Percentiles rank a stretch among this genome's conserved stretches.
phyloP scores from a whole-genome alignment of 2,797 vertebrate genomes.

The Danio albolineatus region DNA sequence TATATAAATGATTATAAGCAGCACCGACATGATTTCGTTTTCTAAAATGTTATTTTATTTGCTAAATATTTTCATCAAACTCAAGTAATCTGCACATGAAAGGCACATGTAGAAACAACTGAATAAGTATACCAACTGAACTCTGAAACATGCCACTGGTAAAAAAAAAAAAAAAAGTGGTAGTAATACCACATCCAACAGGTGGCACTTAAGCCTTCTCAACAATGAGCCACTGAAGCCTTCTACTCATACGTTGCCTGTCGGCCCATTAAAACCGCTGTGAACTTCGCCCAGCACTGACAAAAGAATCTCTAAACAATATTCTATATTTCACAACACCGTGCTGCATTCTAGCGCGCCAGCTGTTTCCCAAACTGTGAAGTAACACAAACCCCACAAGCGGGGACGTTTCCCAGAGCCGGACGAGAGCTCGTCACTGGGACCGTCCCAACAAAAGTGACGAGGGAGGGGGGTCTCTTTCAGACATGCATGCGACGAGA shows the following conservation, averaged over 20 bases:
- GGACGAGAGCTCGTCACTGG: constrained; percentile 52
- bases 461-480: constrained; percentile 52
- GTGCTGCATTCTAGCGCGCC: constrained; percentile 11
- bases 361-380: constrained; percentile 50
- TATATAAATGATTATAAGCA: too few relatives aligned
- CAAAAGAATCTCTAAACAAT: constrained; percentile 57
- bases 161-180: too few relatives aligned
- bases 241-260: neutral
- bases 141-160: neutral
- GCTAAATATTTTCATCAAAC: neutral
- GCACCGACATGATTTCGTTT: too few relatives aligned
- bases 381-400: constrained; percentile 45
- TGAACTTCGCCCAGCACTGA: constrained; percentile 7
- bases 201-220: constrained; percentile 27
- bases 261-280: neutral
- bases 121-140: too few relatives aligned
- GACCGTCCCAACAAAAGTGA: constrained; percentile 50
- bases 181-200: constrained; percentile 5
- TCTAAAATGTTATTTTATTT: neutral
- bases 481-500: constrained; percentile 55
- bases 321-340: constrained; percentile 55
- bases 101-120: neutral
- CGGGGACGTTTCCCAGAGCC: constrained; percentile 25
- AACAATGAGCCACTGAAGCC: neutral
- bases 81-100: neutral